Base-by-base conservation (phyloP, 2,113 vertebrate genomes). In the Glaucidium brasilianum region DNA sequence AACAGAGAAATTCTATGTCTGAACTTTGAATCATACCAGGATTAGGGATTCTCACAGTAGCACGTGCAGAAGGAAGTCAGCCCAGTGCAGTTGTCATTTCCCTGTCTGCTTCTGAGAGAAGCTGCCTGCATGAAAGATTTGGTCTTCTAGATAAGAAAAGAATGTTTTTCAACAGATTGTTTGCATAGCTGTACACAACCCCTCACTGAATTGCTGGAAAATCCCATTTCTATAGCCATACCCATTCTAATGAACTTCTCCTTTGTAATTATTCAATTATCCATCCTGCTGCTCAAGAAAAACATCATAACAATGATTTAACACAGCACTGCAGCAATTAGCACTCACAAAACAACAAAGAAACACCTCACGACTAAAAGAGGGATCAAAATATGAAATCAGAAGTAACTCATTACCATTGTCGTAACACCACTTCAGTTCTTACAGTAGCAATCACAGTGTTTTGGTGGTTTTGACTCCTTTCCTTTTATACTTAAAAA, bases 381-480 rank as follows among this genome's bases (percentile, higher is more conserved):
- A 90, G 15, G 64, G 66, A 97, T 94, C 81, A 92, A 94, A 94
- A 60, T 84, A 88, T 62, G 80, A 94, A 95, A 93, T 92, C 58
- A 91, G 71, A 97, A 66, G 47, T 77, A 87, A 82, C 78, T 95
- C 75, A 85, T 94, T 94, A 90, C 49, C 45, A 32, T 68, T 43
- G 2, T 82, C 4, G 3, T 21, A 80, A 62, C 58, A 62, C 37
- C 52, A 45, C 50, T 72, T 67, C 30, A 76, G 49, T 79, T 90
- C 69, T 79, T 94, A 79, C 81, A 68, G 66, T 90, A 85, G 49
- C n/a, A 63, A 78, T 73, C 60, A 77, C 34, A 79, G 66, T 47
- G n/a, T 85, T 91, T 90, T 78, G n/a, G 47, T 80, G 30, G 45
- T 14, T 89, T 91, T 92, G 39, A 66, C 26, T 82, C 34, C 59